A percentile compares a stretch with the other conserved stretches of the same genome.
Conservation (phyloP, 1,140 invertebrate species). For the Homarus americanus region DNA sequence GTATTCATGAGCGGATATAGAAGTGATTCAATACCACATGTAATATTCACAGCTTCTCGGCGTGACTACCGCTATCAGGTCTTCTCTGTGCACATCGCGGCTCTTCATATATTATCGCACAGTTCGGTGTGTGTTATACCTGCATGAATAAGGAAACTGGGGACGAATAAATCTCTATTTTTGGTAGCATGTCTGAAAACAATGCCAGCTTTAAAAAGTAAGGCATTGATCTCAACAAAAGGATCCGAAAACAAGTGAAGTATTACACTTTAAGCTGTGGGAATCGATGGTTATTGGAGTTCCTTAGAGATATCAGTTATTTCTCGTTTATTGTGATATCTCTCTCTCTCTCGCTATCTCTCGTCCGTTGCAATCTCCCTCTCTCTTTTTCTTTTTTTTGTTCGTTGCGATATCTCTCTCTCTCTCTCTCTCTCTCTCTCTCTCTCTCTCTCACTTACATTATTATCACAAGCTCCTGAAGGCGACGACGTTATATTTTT, state of each 20-base stretch:
- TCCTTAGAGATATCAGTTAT: background rate
- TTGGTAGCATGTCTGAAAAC: background rate
- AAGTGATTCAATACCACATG: conserved; percentile 60
- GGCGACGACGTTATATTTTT: no score
- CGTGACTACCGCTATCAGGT: background rate
- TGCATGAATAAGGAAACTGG: background rate
- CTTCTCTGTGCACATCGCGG: background rate
- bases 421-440: no score
- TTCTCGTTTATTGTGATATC: background rate
- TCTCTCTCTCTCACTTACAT: no score
- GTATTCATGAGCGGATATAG: conserved; percentile 58
- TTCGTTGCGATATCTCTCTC: no score
- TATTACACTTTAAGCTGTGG: background rate
- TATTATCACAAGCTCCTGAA: no score
- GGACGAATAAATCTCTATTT: background rate
- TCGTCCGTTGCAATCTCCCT: background rate
- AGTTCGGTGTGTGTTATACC: background rate
- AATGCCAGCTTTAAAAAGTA: conserved; percentile 12
- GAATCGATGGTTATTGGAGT: background rate
- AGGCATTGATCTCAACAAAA: background rate
- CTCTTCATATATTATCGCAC: background rate
- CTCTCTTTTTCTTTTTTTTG: background rate
- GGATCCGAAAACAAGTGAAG: background rate
- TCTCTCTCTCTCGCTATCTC: background rate
- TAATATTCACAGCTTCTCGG: conserved; percentile 35